Base-by-base conservation (phyloP, 1,140 invertebrate genomes). In the Drosophila santomea region DNA sequence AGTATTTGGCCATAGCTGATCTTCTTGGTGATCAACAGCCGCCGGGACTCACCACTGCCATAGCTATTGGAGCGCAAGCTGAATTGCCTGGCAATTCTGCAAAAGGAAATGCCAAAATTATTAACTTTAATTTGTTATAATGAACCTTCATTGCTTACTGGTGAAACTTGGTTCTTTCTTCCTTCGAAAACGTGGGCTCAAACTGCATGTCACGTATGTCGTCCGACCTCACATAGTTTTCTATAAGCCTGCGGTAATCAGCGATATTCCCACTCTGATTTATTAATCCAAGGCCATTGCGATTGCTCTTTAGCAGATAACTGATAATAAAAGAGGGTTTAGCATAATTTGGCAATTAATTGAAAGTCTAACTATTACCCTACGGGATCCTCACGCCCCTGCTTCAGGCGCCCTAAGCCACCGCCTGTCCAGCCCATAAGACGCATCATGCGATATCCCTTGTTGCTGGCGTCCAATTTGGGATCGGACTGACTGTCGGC, bases 341-440 rank as follows among this genome's bases (percentile, higher is more conserved):
- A 48, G 14, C 8, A 8, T 32, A 7, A 0, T 32, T 32, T 32
- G 4, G 14, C 14, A 1, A 10, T 50, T 1, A 10, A 17, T 15
- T 17, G 8, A 25, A 14, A 43, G 15, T 38, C 0, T 1, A 7
- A 7, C 3, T 89, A 93, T 92, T 88, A 95, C 94, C 82, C 93
- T 0, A 96, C 93, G 36, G 95, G 95, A 58, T 95, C 94, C 4
- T 93, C 92, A n/a, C 95, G 95, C 25, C 96, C 96, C 75, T 95
- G 94, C 12, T 94, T 93, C 14, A 94, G 93, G 72, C 95, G 95
- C 0, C 96, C 96, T 43, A 97, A 92, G 0, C 95, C 96, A 36
- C 96, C 96, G 28, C 96, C 96, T 28, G 94, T 93, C 96, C 96
- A 97, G 0, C 96, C 97, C 96, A 97, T 97, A 69, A 96, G 92